Conservation (phyloP, 1,140 invertebrate genomes). For the Dreissena rostriformis region DNA sequence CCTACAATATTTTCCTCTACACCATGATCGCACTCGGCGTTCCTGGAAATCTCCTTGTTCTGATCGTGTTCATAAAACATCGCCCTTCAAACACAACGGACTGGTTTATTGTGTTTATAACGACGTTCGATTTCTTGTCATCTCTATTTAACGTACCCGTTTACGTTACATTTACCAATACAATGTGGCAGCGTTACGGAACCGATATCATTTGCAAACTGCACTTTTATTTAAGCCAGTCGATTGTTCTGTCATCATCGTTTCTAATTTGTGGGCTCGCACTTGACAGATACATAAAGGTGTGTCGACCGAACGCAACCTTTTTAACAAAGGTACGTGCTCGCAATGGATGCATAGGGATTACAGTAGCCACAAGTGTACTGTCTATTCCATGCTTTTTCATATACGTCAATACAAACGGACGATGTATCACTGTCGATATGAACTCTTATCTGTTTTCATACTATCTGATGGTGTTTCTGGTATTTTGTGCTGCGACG, state of each 20-base stretch:
- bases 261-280: conserved; percentile 24
- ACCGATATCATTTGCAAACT: not conserved
- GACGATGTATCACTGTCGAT: not conserved
- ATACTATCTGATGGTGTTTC: conserved; percentile 2
- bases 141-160: conserved; percentile 10
- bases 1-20: conserved; percentile 10
- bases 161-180: conserved; percentile 9
- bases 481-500: not conserved
- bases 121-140: conserved; percentile 4
- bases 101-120: conserved; percentile 25
- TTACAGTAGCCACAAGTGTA: not conserved
- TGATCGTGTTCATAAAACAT: conserved; percentile 1
- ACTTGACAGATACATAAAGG: conserved; percentile 20
- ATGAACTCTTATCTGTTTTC: not conserved
- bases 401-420: not conserved
- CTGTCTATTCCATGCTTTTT: not conserved
- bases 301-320: conserved; percentile 3
- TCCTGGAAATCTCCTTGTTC: conserved; percentile 4
- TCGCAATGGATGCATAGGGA: not conserved
- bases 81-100: conserved; percentile 14
- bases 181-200: conserved; percentile 6
- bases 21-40: conserved; percentile 7
- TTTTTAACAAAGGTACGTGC: not conserved
- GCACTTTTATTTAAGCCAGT: conserved; percentile 19
- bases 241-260: conserved; percentile 7